Evolutionary conservation across 2,113 vertebrate genomes (phyloP).

Genomic region (Neopipo cinnamomea): DNA sequence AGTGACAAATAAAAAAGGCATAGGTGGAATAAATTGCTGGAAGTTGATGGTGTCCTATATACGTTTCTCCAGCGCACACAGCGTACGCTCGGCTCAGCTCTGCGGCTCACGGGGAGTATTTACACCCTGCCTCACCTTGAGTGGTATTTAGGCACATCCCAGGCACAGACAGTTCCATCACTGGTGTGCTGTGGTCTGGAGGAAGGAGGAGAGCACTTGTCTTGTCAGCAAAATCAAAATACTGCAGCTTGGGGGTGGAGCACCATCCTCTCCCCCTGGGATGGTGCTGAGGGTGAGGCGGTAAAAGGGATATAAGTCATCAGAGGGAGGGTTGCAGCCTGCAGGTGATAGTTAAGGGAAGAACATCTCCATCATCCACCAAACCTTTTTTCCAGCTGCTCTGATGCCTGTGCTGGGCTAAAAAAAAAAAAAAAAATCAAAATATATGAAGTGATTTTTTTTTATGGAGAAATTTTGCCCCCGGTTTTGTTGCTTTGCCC

Average conservation of each 20-base stretch:
- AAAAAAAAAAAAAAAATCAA: background rate
- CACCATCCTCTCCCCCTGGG: fast-evolving
- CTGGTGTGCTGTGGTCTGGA: background rate
- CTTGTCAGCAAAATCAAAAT: background rate
- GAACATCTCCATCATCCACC: background rate
- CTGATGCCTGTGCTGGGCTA: background rate
- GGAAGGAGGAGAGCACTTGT: background rate
- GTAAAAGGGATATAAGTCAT: background rate
- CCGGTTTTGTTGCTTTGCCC: background rate
- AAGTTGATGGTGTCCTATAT: background rate
- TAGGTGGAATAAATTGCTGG: constrained; percentile 25
- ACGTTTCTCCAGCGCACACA: background rate
- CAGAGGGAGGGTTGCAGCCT: background rate
- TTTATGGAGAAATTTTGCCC: background rate
- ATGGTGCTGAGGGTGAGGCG: background rate
- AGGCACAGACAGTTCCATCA: background rate
- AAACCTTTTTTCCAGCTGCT: background rate
- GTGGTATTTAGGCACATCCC: background rate
- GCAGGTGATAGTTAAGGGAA: background rate
- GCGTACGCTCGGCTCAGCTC: fast-evolving
- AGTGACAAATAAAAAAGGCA: constrained; percentile 36
- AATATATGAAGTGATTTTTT: background rate
- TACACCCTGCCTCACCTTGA: background rate
- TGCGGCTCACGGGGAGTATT: background rate
- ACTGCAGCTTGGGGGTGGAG: background rate